Conservation (phyloP, 2,797 vertebrate genomes). For the Heteromormyrus szaboi region DNA sequence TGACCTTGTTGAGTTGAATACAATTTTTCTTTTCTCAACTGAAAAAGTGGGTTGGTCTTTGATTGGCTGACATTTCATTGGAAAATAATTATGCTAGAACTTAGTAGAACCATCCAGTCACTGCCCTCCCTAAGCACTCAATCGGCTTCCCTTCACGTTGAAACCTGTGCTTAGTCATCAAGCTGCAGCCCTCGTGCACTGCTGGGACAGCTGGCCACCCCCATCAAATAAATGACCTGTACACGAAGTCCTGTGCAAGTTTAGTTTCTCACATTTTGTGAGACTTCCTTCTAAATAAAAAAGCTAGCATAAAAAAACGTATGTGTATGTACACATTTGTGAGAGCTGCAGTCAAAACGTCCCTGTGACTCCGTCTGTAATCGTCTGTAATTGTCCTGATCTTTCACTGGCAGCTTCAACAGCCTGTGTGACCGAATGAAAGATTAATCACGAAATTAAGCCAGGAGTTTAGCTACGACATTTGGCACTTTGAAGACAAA, state of each 20-base stretch:
- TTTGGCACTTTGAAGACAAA: neutral
- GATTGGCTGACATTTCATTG: neutral
- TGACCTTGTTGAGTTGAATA: neutral
- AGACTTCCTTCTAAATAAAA: neutral
- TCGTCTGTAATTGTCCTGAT: neutral
- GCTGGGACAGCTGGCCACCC: constrained; percentile 20
- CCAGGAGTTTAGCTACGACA: neutral
- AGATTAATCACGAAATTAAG: neutral
- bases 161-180: constrained; percentile 47
- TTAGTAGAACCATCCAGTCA: neutral
- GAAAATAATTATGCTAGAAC: neutral
- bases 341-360: neutral
- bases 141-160: neutral
- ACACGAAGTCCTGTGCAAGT: neutral
- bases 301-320: neutral
- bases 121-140: neutral
- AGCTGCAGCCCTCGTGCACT: constrained; percentile 32
- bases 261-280: neutral
- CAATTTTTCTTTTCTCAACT: neutral
- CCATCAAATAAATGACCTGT: neutral
- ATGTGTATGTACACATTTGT: neutral
- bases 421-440: neutral
- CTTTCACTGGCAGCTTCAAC: neutral
- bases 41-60: neutral
- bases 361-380: neutral